phyloP scores from a whole-genome alignment of 2,797 vertebrate species.

The Hemitrygon akajei region DNA sequence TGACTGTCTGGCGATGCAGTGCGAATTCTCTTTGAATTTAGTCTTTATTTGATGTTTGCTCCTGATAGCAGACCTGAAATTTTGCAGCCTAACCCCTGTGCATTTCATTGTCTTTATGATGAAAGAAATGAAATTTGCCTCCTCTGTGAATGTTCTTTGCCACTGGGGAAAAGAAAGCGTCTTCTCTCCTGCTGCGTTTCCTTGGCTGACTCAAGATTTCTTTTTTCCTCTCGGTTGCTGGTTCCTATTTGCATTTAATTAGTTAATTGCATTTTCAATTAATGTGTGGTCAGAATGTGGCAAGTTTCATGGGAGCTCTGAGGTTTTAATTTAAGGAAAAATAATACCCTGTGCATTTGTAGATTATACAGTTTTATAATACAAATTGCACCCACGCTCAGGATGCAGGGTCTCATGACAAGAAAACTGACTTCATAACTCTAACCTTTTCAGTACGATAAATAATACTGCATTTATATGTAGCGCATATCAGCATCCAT shows the following conservation, averaged over 20 bases:
- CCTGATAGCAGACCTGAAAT: neutral
- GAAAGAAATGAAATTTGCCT: neutral
- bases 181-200: neutral
- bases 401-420: neutral
- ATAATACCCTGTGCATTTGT: constrained; percentile 20
- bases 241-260: constrained; percentile 33
- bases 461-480: constrained; percentile 15
- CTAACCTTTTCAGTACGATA: neutral
- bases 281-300: constrained; percentile 17
- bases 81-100: neutral
- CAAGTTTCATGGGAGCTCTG: constrained; percentile 21
- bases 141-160: neutral
- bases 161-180: neutral
- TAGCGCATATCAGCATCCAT: too few relatives aligned
- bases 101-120: constrained; percentile 1
- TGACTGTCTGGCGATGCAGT: too few relatives aligned
- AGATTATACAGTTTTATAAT: constrained; percentile 19
- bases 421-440: neutral
- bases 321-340: constrained; percentile 21
- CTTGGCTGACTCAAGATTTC: constrained; percentile 3
- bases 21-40: neutral
- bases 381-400: neutral
- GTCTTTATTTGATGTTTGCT: neutral
- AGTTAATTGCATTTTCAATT: constrained; percentile 35
- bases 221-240: neutral